Evolutionary conservation across 2,888 invertebrate genomes (phyloP).

Genomic region (Melinaea marsaeus): DNA sequence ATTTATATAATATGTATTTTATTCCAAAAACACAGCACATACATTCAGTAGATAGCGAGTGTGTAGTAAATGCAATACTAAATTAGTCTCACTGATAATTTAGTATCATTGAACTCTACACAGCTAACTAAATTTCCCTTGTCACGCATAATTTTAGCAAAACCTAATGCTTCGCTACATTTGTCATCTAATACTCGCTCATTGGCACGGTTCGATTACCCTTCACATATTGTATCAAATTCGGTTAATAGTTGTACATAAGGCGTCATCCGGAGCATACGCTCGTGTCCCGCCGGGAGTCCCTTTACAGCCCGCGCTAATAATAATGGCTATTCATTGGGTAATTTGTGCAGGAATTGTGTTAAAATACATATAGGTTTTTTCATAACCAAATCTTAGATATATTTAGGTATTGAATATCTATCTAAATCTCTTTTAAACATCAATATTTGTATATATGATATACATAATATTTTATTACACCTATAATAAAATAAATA

Average conservation of each 20-base stretch:
- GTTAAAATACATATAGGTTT: background rate
- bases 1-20: too few species aligned
- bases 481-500: too few species aligned
- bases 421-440: too few species aligned
- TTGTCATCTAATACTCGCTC: constrained; percentile 6
- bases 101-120: background rate
- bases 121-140: constrained; percentile 2
- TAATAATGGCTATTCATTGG: constrained; percentile 13
- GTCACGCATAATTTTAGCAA: background rate
- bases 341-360: constrained; percentile 8
- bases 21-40: background rate
- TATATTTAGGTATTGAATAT: too few species aligned
- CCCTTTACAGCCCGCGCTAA: background rate
- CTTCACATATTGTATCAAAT: background rate
- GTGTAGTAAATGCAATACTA: constrained; percentile 16
- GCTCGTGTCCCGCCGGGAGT: background rate
- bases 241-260: constrained; percentile 4
- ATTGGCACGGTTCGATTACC: background rate
- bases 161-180: background rate
- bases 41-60: background rate
- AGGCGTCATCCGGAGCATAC: constrained; percentile 2
- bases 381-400: background rate
- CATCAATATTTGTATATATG: too few species aligned
- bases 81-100: constrained; percentile 7
- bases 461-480: too few species aligned